Evolutionary conservation across 2,113 vertebrate genomes (phyloP).

Genomic region (Dipodomys spectabilis): DNA sequence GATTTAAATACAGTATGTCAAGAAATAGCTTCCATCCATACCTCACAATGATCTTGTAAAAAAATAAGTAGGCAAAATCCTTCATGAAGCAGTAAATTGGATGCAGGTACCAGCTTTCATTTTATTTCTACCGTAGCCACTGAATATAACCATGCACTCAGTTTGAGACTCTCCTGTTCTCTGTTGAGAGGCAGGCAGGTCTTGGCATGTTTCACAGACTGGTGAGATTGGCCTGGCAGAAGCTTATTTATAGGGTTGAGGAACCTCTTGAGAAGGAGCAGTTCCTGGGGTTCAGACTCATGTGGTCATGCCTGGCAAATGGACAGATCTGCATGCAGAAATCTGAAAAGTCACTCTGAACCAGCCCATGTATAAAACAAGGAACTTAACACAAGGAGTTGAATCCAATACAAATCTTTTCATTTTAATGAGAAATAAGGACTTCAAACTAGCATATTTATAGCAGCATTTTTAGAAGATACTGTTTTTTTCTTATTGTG

Average conservation of each 20-base stretch:
- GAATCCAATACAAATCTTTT: neutral
- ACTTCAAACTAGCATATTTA: neutral
- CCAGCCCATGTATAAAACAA: neutral
- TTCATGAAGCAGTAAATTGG: constrained; percentile 12
- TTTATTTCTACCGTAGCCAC: neutral
- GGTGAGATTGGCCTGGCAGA: neutral
- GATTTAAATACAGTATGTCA: constrained; percentile 27
- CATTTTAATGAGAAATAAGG: neutral
- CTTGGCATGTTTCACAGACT: constrained; percentile 19
- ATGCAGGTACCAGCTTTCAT: constrained; percentile 34
- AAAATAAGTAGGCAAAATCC: constrained; percentile 47
- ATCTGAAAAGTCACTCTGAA: constrained; percentile 2
- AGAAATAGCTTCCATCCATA: constrained; percentile 1
- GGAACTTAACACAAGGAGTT: neutral
- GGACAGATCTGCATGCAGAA: neutral
- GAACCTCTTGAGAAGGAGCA: neutral
- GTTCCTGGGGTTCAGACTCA: neutral
- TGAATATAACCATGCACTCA: neutral
- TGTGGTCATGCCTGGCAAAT: neutral
- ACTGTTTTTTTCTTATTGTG: constrained; percentile 29
- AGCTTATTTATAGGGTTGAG: constrained; percentile 30
- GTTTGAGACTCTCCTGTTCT: constrained; percentile 7
- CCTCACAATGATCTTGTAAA: constrained; percentile 25
- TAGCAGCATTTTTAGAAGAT: constrained; percentile 33
- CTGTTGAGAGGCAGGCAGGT: constrained; percentile 31